These are phyloP conservation scores for Latrodectus hesperus DNA, from an alignment of 2,888 invertebrate genomes.

Conservation along the genomic window DNA sequence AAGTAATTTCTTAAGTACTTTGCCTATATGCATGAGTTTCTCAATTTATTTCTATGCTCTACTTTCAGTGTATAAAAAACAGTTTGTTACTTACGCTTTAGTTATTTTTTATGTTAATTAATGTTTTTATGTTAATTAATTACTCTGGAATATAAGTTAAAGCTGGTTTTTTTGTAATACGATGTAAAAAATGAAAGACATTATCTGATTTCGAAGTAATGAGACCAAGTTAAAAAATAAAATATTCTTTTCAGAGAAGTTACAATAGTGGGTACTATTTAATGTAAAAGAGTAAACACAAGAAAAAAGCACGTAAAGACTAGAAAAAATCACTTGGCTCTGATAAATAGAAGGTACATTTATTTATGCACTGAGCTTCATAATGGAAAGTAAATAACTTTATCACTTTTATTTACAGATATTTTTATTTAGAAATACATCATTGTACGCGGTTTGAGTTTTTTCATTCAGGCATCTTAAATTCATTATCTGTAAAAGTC, in stretches of 20 bases:
- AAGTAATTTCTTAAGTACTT: not conserved
- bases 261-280: not conserved
- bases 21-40: not conserved
- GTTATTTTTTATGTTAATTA: constrained; percentile 3
- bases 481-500: no score
- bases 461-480: no score
- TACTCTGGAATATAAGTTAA: not conserved
- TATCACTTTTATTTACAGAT: no score
- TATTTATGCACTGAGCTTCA: no score
- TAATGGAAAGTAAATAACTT: no score
- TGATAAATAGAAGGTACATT: no score
- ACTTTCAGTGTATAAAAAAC: not conserved
- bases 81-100: not conserved
- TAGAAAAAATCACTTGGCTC: no score
- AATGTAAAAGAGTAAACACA: not conserved
- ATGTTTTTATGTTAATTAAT: not conserved
- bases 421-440: no score
- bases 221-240: not conserved
- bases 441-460: no score
- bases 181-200: not conserved
- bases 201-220: not conserved
- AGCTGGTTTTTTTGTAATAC: not conserved
- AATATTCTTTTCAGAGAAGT: not conserved
- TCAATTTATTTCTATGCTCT: not conserved
- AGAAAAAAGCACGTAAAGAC: not conserved